Evolutionary conservation across 2,888 invertebrate species (phyloP).

Genomic region (Nipponacmea schrenckii): DNA sequence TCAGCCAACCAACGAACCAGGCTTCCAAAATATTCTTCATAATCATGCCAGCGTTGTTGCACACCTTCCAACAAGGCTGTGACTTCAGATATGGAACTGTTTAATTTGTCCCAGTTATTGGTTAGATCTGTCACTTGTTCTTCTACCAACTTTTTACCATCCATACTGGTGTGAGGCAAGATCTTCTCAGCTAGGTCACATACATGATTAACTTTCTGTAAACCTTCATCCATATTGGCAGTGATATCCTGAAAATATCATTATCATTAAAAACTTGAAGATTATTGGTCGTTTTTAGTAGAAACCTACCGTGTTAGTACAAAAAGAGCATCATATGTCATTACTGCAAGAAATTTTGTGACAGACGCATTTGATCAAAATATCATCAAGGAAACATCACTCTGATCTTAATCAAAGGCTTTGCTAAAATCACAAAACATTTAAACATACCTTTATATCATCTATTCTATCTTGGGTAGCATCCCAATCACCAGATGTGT

Average conservation of each 20-base stretch:
- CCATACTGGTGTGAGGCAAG: conserved; percentile 51
- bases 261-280: neutral
- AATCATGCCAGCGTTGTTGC: conserved; percentile 83
- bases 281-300: neutral
- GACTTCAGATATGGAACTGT: conserved; percentile 86
- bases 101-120: conserved; percentile 90
- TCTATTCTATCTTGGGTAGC: conserved; percentile 84
- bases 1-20: conserved; percentile 83
- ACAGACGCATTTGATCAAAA: too few species aligned
- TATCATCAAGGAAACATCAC: too few species aligned
- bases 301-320: too few species aligned
- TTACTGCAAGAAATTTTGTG: too few species aligned
- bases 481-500: conserved; percentile 77
- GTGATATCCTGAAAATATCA: conserved; percentile 64
- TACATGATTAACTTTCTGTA: conserved; percentile 81
- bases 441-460: conserved; percentile 75
- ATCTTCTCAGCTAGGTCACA: conserved; percentile 62
- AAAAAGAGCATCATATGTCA: too few species aligned
- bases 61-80: conserved; percentile 83
- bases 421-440: too few species aligned
- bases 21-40: conserved; percentile 79
- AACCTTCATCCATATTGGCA: conserved; percentile 71
- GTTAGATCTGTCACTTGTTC: conserved; percentile 72
- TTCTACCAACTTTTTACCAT: conserved; percentile 56
- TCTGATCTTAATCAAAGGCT: too few species aligned